Evolutionary conservation across 2,113 vertebrate species (phyloP).

Genomic region (Microcebus griseorufus): DNA sequence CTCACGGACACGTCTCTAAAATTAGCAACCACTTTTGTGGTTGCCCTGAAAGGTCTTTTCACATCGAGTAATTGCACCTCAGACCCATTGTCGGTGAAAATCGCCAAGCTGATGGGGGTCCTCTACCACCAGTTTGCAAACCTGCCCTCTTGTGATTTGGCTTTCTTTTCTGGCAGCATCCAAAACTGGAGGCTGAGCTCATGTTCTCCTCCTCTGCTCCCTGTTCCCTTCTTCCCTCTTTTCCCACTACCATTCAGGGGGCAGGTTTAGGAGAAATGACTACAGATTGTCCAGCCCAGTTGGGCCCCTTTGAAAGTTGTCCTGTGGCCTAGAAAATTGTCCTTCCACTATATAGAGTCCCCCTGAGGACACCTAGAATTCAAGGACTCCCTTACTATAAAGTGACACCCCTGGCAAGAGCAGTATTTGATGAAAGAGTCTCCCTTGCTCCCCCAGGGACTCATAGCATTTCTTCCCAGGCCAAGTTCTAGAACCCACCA

Average conservation of each 20-base stretch:
- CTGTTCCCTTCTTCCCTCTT: not conserved
- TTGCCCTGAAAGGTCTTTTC: not conserved
- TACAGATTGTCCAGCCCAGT: not conserved
- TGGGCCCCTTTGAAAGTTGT: not conserved
- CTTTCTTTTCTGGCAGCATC: not conserved
- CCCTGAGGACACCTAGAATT: not conserved
- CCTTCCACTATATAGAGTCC: not conserved
- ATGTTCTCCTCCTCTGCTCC: not conserved
- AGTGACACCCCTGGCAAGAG: not conserved
- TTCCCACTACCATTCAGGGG: not conserved
- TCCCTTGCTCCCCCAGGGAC: not conserved
- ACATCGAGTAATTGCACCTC: not conserved
- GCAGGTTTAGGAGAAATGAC: not conserved
- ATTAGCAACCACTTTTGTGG: not conserved
- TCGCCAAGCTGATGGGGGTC: not conserved
- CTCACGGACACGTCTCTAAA: not conserved
- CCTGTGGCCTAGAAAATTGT: not conserved
- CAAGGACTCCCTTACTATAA: not conserved
- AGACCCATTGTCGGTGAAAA: not conserved
- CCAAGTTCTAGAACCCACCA: not conserved
- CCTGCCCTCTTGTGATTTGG: not conserved
- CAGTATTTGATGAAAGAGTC: not conserved
- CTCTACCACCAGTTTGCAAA: not conserved
- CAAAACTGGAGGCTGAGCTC: not conserved
- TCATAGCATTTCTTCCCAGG: not conserved